Base-by-base conservation (phyloP, 2,797 vertebrate species). In the Lophius americanus region DNA sequence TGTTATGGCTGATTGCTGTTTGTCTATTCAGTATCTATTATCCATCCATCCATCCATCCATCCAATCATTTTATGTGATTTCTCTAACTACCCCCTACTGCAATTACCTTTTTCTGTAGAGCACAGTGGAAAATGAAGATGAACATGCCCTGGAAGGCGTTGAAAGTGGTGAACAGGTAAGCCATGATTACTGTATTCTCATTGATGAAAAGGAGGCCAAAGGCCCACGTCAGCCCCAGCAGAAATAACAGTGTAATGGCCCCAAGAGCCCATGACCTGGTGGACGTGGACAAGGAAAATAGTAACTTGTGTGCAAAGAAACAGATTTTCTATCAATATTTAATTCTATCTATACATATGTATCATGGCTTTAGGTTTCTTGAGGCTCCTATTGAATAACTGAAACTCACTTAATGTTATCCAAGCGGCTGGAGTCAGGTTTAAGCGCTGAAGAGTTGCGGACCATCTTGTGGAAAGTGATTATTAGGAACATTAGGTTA, bases 81-180 rank as follows among this genome's bases (percentile, higher is more conserved):
- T 5, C 6, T 42, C 7, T 7, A 10, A 10, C 6, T 4, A 3
- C 23, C 3, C 23, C 23, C 3, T 6, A 7, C 35, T 46, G 11
- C 23, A 3, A 1, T 62, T 77, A 96, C 96, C 95, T 98, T 97
- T 82, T 97, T 98, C 88, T 97, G 96, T 75, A 98, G 92, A 52
- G 96, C 96, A 76, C 96, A 98, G 92, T 97, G 96, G 93, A 98
- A 97, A 82, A 98, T 95, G 44, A 97, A 98, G 91, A 98, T 96
- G 91, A 98, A 97, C 93, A 97, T 95, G 78, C 96, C 96, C 90
- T 97, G 96, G 90, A 97, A 96, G 81, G 96, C 96, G 1, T 98
- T 98, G 92, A 97, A 98, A 83, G 96, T 97, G 75, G 96, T 98
- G 88, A 98, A 98, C 81, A 98, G 95, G 81, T 97, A 97, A 35